Conservation (phyloP, 2,797 vertebrate species). For the Amniataba percoides region DNA sequence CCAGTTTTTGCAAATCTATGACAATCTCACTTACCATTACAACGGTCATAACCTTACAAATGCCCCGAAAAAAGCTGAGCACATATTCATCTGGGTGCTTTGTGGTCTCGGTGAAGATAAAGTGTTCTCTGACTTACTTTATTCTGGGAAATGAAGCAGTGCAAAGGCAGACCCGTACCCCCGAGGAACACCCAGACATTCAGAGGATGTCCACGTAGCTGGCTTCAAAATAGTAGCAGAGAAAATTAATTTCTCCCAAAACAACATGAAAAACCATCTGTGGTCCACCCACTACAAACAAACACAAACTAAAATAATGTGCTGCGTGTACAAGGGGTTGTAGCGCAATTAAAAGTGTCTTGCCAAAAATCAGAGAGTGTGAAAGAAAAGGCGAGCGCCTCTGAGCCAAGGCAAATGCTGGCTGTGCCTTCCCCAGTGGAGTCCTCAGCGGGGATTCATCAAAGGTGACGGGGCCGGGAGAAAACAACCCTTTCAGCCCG, state of each 20-base stretch:
- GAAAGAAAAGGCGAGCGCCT: conserved; percentile 78
- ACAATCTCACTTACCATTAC: conserved; percentile 7
- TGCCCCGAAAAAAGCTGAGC: conserved; percentile 29
- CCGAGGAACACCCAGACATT: conserved; percentile 86
- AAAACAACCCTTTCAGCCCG: conserved; percentile 75
- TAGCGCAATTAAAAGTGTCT: conserved; percentile 72
- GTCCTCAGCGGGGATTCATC: conserved; percentile 79
- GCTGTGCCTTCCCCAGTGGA: conserved; percentile 72
- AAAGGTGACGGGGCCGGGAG: conserved; percentile 79
- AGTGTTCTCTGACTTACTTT: conserved; percentile 58
- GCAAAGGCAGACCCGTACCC: conserved; percentile 78
- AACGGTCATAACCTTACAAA: conserved; percentile 44
- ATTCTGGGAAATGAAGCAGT: conserved; percentile 72
- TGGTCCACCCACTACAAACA: conserved; percentile 88
- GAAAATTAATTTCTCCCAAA: conserved; percentile 89
- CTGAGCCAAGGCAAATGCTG: conserved; percentile 82
- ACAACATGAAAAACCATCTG: conserved; percentile 85
- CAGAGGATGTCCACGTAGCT: conserved; percentile 85
- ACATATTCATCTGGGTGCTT: conserved; percentile 42
- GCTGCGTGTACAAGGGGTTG: conserved; percentile 87
- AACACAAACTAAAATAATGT: conserved; percentile 83
- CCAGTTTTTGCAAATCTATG: conserved; percentile 7
- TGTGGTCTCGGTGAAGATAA: conserved; percentile 46
- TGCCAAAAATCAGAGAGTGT: conserved; percentile 54
- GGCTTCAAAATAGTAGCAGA: conserved; percentile 85